A percentile compares a stretch with the other conserved stretches of the same genome.
Evolutionary conservation across 2,888 invertebrate species (phyloP).

Genomic region (Idaea aversata): DNA sequence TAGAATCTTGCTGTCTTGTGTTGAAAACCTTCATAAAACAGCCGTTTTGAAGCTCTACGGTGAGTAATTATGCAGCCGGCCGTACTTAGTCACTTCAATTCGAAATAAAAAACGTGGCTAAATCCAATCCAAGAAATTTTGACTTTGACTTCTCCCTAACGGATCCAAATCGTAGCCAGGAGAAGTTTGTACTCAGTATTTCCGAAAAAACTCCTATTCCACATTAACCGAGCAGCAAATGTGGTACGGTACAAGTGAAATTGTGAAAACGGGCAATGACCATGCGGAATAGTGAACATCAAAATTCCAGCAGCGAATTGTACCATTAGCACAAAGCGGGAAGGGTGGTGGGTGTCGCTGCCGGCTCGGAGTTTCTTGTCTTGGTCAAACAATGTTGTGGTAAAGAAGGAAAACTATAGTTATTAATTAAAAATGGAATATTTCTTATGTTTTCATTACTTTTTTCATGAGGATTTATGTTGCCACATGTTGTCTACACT

Average conservation of each 20-base stretch:
- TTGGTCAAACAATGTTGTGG: background rate
- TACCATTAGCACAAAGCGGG: constrained; percentile 48
- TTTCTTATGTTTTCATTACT: too few relatives aligned
- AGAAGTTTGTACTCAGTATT: too few relatives aligned
- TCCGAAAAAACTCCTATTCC: constrained; percentile 41
- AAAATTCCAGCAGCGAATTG: constrained; percentile 63
- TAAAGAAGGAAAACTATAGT: constrained; percentile 20
- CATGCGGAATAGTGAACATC: constrained; percentile 72
- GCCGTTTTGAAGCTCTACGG: too few relatives aligned
- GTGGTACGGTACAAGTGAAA: constrained; percentile 43
- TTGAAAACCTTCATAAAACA: too few relatives aligned
- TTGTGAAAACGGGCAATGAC: constrained; percentile 73
- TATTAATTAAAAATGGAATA: background rate
- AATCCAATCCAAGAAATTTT: too few relatives aligned
- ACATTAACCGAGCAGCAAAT: constrained; percentile 17
- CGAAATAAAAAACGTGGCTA: too few relatives aligned
- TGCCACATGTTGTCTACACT: background rate
- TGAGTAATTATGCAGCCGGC: too few relatives aligned
- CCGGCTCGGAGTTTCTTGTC: background rate
- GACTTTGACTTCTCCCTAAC: too few relatives aligned
- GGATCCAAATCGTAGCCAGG: too few relatives aligned
- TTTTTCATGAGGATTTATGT: background rate
- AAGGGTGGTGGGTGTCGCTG: constrained; percentile 6
- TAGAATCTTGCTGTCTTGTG: too few relatives aligned
- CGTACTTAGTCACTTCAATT: too few relatives aligned